A percentile compares a stretch with the other conserved stretches of the same genome.
phyloP scores from a whole-genome alignment of 37 sponge, comb jelly and placozoan species.

The Aphrocallistes beatrix region DNA sequence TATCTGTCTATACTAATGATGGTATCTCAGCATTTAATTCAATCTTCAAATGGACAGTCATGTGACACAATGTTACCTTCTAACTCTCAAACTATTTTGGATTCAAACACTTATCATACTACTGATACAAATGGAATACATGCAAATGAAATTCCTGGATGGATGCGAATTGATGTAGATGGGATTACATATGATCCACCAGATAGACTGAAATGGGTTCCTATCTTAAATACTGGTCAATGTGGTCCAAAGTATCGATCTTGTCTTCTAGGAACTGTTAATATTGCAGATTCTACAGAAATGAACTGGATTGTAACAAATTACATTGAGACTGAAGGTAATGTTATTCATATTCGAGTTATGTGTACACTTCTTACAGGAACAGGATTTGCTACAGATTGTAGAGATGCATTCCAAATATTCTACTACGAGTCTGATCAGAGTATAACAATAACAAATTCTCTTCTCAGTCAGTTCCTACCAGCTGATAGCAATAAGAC shows the following conservation, averaged over 20 bases:
- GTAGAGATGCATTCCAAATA: neutral
- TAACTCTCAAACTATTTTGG: neutral
- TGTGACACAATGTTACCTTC: neutral
- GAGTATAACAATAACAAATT: neutral
- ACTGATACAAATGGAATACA: neutral
- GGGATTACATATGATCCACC: neutral
- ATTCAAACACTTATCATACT: neutral
- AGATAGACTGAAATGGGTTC: neutral
- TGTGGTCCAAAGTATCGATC: neutral
- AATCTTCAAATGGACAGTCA: no score
- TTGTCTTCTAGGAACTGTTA: neutral
- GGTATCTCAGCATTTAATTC: no score
- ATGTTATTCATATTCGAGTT: neutral
- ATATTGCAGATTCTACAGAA: neutral
- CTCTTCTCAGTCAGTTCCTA: neutral
- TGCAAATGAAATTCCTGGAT: neutral
- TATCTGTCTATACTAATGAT: no score
- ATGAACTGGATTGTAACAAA: neutral
- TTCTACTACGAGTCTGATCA: conserved; percentile 16
- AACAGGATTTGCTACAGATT: neutral
- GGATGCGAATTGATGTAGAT: neutral
- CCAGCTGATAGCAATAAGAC: neutral
- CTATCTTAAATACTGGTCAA: neutral
- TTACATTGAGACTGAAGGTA: neutral
- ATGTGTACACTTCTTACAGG: neutral